Base-by-base conservation (phyloP, 2,797 vertebrate species). In the Chaenodraco wilsoni region DNA sequence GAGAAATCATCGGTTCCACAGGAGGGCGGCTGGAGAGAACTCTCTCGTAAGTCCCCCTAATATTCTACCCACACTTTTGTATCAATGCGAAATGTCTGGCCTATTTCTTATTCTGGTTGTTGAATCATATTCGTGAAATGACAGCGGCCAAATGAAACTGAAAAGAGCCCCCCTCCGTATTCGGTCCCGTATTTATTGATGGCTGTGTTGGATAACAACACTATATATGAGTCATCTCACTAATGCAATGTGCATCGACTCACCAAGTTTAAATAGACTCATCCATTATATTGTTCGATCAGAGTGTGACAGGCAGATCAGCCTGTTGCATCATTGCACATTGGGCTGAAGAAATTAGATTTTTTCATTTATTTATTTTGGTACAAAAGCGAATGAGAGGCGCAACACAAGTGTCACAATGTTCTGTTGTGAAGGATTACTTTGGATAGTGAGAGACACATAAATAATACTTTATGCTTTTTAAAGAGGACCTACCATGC, bases 1-100 rank as follows among this genome's bases (percentile, higher is more conserved):
- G 98, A 69, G 98, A 99, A 88, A 96, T 99, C 86, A 98, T 99
- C 3, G 98, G 98, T 60, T 96, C 97, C 67, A 92, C 95, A 58
- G 96, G 96, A 55, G 96, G 97, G 79, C 95, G 96, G 2, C 87
- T 98, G 87, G 96, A 99, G 88, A 95, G 92, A 90, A 84, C 92
- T 51, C 94, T 99, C 64, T 96, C 95, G 98, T 99, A 92, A 98
- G 98, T 96, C 59, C 52, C 49, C 61, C 44, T 2, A 41, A 48
- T 65, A 31, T 74, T 73, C 50, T 37, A 40, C 21, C 33, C 31
- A 48, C 46, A 48, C 10, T 59, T 17, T 50, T 69, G 8, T 75
- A n/a, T 69, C 17, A n/a, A 0, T 57, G 12, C 50, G 0, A 64
- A 45, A 59, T 27, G 9, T 48, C n/a, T 50, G 56, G 51, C 44